These are phyloP conservation scores for Ageneiosus marmoratus DNA, from an alignment of 2,113 vertebrate species.

Conservation along the genomic window DNA sequence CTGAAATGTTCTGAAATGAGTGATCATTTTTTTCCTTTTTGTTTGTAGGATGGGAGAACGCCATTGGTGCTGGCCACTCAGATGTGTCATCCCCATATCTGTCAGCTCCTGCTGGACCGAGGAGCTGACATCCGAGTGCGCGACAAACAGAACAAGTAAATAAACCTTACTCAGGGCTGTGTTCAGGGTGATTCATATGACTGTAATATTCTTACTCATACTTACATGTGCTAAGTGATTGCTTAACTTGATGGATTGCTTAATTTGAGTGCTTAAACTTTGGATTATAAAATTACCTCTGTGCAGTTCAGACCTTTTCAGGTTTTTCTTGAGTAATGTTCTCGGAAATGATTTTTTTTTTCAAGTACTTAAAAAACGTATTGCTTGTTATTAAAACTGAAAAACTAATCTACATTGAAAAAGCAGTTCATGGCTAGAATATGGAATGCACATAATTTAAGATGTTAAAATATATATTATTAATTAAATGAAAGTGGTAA, in stretches of 20 bases:
- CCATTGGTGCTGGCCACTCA: constrained; percentile 93
- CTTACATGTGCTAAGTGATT: background rate
- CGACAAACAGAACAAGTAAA: constrained; percentile 94
- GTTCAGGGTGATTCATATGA: background rate
- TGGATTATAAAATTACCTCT: background rate
- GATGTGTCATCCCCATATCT: constrained; percentile 89
- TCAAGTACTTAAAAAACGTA: background rate
- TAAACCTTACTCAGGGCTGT: background rate
- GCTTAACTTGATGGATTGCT: background rate
- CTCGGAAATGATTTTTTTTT: background rate
- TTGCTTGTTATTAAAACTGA: background rate
- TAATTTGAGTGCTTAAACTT: background rate
- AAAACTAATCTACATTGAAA: background rate
- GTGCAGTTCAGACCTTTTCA: background rate
- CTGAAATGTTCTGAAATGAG: background rate
- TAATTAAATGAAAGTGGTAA: no score
- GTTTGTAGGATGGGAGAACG: constrained; percentile 86
- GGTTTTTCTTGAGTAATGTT: background rate
- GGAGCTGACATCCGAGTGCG: constrained; percentile 84
- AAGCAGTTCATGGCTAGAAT: background rate
- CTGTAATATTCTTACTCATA: background rate
- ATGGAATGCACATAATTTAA: background rate
- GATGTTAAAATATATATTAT: background rate
- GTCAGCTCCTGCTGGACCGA: constrained; percentile 88
- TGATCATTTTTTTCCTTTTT: constrained; percentile 3